Evolutionary conservation across 2,888 invertebrate species (phyloP).

Genomic region (Didymodactylos carnosus): DNA sequence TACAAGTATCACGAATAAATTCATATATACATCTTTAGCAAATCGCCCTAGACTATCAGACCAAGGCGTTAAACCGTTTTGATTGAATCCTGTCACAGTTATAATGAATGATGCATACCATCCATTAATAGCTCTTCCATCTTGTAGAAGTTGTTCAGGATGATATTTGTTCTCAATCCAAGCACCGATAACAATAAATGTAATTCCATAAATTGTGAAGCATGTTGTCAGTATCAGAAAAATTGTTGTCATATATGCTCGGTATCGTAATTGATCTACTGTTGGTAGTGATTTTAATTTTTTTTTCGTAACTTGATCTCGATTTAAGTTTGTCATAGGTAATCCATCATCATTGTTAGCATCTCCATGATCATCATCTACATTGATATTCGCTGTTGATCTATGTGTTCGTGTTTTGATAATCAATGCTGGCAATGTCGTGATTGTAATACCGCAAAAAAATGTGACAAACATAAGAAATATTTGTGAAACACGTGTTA

Average conservation of each 20-base stretch:
- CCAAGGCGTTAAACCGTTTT: background rate
- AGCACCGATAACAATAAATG: background rate
- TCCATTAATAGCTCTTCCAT: background rate
- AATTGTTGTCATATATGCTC: background rate
- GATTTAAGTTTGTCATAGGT: background rate
- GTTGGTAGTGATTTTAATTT: background rate
- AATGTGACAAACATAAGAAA: background rate
- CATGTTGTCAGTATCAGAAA: background rate
- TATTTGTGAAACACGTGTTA: background rate
- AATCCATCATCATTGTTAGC: too few relatives aligned
- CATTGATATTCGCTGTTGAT: background rate
- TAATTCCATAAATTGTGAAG: background rate
- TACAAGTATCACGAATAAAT: background rate
- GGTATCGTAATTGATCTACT: background rate
- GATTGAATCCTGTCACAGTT: background rate
- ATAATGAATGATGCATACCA: background rate
- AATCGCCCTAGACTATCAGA: background rate
- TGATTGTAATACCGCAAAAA: background rate
- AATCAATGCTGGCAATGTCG: background rate
- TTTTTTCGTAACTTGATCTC: background rate
- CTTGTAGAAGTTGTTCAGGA: background rate
- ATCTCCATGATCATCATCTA: background rate
- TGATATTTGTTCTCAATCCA: background rate
- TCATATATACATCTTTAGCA: background rate
- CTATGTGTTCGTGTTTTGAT: background rate